Conservation (phyloP, 2,113 vertebrate genomes). For the Herpailurus yagouaroundi region DNA sequence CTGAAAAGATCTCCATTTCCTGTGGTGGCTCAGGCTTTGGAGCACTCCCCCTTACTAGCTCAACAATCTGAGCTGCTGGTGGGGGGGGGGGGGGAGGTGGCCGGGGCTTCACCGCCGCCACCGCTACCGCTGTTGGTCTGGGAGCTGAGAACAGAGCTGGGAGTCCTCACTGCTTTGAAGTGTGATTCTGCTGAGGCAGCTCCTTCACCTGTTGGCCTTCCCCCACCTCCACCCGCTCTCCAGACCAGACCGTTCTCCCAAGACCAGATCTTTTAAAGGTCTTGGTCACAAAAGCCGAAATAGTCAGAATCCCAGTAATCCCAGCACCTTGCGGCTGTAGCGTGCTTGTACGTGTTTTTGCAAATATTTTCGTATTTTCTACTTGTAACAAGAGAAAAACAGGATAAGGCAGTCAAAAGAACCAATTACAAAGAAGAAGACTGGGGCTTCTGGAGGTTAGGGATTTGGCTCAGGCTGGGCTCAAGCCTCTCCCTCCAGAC, state of each 20-base stretch:
- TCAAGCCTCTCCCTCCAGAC: not conserved
- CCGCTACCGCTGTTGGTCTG: fast-evolving
- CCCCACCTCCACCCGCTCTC: not conserved
- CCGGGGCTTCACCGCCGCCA: no score
- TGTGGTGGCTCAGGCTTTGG: not conserved
- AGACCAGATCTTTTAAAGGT: not conserved
- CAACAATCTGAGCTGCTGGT: not conserved
- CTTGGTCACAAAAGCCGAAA: not conserved
- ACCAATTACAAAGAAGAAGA: not conserved
- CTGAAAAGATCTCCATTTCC: conserved; percentile 34
- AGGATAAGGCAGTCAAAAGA: not conserved
- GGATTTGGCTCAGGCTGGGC: not conserved
- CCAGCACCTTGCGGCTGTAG: not conserved
- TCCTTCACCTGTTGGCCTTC: not conserved
- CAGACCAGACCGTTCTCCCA: not conserved
- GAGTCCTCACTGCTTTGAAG: not conserved
- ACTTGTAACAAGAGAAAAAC: conserved; percentile 25
- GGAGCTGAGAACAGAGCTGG: not conserved
- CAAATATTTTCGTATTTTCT: conserved; percentile 20
- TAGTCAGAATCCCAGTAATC: not conserved
- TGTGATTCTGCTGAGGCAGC: not conserved
- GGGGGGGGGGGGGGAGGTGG: not conserved
- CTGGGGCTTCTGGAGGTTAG: not conserved
- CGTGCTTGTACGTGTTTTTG: not conserved
- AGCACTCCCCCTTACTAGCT: not conserved